Base-by-base conservation (phyloP, 2,797 vertebrate genomes). In the Epinephelus malabaricus region DNA sequence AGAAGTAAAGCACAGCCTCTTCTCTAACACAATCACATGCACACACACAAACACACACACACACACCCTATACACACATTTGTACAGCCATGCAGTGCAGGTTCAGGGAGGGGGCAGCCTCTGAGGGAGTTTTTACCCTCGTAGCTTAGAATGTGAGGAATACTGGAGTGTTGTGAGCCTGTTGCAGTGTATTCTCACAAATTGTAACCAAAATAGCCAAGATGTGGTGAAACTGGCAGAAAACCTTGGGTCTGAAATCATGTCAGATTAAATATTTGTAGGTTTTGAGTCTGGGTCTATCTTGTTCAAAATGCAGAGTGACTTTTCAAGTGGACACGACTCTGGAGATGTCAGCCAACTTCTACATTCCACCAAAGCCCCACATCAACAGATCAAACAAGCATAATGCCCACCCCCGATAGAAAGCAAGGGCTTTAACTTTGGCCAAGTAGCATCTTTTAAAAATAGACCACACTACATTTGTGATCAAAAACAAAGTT, bases 51-150 rank as follows among this genome's bases (percentile, higher is more conserved):
- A 69, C 59, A 62, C n/a, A 10, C 19, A 43, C 62, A 62, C n/a
- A 10, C 19, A 43, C 1, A 23, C 14, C 30, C 30, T n/a, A 77
- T 27, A 54, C 21, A 79, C 21, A 60, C 65, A 84, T 25, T 67
- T 62, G 81, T 49, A 81, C 69, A 59, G 73, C 47, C 88, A 92
- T 86, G 88, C 90, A 85, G 83, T 83, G 81, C 70, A 80, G 60
- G 30, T 78, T 80, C 55, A 56, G 50, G 53, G 45, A 81, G 70
- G 63, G 69, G 49, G 7, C 6, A 58, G 62, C 56, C 49, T 64
- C 62, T 76, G 59, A 56, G 46, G 70, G 50, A 60, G 19, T 55
- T 69, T 56, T 21, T 54, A 25, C 34, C 14, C 34, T 77, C 45
- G 64, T 34, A 61, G 19, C 47, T 63, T 56, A 74, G 55, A 79